Base-by-base conservation (phyloP, 2,888 invertebrate genomes). In the Tenthredo livida region DNA sequence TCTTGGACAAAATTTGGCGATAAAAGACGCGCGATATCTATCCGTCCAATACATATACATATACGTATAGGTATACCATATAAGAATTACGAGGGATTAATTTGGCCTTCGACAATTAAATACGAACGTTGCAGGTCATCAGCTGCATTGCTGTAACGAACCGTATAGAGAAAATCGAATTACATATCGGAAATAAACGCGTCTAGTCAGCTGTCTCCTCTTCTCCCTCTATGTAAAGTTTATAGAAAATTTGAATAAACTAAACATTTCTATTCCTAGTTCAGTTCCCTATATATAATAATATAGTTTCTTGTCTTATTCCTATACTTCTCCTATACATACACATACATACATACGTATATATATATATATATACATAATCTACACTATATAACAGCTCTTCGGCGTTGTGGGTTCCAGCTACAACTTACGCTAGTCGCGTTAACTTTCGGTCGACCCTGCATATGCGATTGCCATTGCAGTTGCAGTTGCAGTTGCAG, bases 241-340 rank as follows among this genome's bases (percentile, higher is more conserved):
- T 61, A 61, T 61, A 10, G 61, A 61, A 61, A 61, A 61, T 61
- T 61, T 61, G 61, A 61, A 61, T 61, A 61, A 61, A 61, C 61
- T 3, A 25, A 21, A 61, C 61, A 61, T 61, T 61, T 61, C 21
- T 10, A 61, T 61, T 61, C 61, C 25, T 61, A 9, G 61, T 61
- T 25, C 61, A 4, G 10, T 61, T 25, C 12, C 61, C 61, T 61
- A 21, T 61, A 61, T 12, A 61, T 25, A 61, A 61, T 25, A n/a
- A n/a, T 25, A 61, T 25, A 61, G 61, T 21, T 25, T 61, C 61
- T 21, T 61, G 25, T 61, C 61, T 61, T 25, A 25, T 25, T 10
- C 61, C 2, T 25, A 58, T 21, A 61, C 25, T 25, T 61, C 21
- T 61, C 10, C 25, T 58, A n/a, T 58, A 58, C 1, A 15, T 67